phyloP scores from a whole-genome alignment of 2,888 invertebrate genomes.

The Phania funesta region DNA sequence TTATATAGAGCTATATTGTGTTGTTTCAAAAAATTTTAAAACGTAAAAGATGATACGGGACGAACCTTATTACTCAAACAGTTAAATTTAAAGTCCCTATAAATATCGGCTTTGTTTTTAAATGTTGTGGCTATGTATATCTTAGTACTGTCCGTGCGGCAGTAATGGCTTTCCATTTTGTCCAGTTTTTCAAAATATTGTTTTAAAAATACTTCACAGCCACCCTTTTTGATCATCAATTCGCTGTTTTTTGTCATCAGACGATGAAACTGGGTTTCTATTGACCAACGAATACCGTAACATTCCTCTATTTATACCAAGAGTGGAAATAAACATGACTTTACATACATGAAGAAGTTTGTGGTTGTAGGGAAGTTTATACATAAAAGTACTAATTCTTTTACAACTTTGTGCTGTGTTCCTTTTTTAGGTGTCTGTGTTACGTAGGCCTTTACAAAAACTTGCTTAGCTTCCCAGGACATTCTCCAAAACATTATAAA shows the following conservation, averaged over 20 bases:
- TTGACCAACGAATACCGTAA: conserved; percentile 3
- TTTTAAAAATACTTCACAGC: neutral
- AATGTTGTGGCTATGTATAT: conserved; percentile 3
- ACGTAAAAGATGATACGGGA: neutral
- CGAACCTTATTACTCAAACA: neutral
- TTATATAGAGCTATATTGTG: neutral
- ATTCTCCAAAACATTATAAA: too few relatives aligned
- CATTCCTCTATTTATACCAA: neutral
- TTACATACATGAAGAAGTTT: neutral
- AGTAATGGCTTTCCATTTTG: neutral
- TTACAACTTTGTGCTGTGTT: neutral
- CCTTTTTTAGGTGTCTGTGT: neutral
- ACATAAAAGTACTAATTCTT: neutral
- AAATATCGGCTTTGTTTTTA: conserved; percentile 11
- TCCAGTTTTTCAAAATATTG: conserved; percentile 1
- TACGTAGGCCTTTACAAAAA: too few relatives aligned
- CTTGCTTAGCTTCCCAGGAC: too few relatives aligned
- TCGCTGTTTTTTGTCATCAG: conserved; percentile 1
- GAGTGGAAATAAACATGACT: neutral
- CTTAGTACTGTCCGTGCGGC: neutral
- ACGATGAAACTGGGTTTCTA: neutral
- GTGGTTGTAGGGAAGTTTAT: neutral
- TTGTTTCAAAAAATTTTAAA: neutral
- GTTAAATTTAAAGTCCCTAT: neutral
- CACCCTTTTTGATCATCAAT: neutral